A percentile compares a stretch with the other conserved stretches of the same genome.
Conservation (phyloP, 2,113 vertebrate species). For the Oreocharis arfaki region DNA sequence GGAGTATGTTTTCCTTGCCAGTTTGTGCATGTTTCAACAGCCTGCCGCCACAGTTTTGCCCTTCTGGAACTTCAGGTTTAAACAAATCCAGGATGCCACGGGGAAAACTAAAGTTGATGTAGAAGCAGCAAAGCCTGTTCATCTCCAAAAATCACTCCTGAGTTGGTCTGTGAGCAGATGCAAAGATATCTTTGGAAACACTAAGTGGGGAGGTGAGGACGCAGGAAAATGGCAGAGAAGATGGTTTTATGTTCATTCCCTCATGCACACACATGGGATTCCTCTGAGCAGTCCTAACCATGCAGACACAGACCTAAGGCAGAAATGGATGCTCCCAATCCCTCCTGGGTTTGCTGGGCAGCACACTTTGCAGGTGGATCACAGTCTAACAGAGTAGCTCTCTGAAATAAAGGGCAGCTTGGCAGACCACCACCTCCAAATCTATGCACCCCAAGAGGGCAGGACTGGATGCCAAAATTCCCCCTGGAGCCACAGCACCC, state of each 20-base stretch:
- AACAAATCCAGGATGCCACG: slow-evolving; percentile 24
- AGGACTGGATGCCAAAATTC: background rate
- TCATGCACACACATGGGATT: background rate
- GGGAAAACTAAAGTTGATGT: background rate
- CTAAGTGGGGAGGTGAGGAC: background rate
- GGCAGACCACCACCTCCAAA: background rate
- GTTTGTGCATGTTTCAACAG: background rate
- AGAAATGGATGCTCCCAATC: background rate
- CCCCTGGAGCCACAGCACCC: background rate
- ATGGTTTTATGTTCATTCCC: background rate
- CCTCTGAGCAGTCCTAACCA: background rate
- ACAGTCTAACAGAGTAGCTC: background rate
- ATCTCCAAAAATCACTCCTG: background rate
- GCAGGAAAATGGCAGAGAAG: background rate
- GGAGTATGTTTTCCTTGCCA: background rate
- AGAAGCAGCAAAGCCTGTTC: slow-evolving; percentile 22
- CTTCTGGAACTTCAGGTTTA: slow-evolving; percentile 39
- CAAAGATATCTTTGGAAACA: slow-evolving; percentile 24
- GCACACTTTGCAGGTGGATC: background rate
- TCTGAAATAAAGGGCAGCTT: background rate
- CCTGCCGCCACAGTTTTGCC: background rate
- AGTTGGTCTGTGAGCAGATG: background rate
- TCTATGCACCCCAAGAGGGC: rapidly evolving
- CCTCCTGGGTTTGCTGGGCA: background rate
- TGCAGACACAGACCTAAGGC: background rate